A percentile compares a stretch with the other conserved stretches of the same genome.
phyloP scores from a whole-genome alignment of 2,113 vertebrate species.

The Semnornis frantzii region DNA sequence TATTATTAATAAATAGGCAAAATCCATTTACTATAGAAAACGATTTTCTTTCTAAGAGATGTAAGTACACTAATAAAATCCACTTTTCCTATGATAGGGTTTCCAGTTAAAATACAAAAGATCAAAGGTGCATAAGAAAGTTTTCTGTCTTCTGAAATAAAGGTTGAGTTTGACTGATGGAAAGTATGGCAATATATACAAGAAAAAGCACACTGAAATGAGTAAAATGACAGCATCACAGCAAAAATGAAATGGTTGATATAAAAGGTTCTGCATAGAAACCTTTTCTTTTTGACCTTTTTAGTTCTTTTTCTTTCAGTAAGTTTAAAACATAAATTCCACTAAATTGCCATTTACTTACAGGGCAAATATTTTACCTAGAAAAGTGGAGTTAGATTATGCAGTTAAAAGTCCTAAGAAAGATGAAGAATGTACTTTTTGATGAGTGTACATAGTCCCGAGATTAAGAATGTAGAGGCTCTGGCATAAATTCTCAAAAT shows the following conservation, averaged over 20 bases:
- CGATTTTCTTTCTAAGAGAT: constrained; percentile 27
- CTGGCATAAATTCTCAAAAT: not conserved
- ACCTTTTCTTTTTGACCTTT: not conserved
- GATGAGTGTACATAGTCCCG: not conserved
- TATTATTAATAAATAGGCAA: constrained; percentile 38
- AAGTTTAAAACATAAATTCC: not conserved
- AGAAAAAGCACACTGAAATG: not conserved
- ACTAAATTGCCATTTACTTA: not conserved
- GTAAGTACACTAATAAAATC: not conserved
- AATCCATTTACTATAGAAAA: not conserved
- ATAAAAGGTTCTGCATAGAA: not conserved
- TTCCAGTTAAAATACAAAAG: not conserved
- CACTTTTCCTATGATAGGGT: not conserved
- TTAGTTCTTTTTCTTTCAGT: not conserved
- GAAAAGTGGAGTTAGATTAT: not conserved
- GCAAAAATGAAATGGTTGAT: not conserved
- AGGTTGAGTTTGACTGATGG: not conserved
- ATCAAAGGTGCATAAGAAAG: constrained; percentile 1
- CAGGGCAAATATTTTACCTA: not conserved
- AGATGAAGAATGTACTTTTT: not conserved
- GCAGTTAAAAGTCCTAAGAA: not conserved
- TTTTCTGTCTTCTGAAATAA: constrained; percentile 28
- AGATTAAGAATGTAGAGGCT: not conserved
- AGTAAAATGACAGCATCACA: not conserved
- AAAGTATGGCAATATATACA: not conserved